phyloP scores from a whole-genome alignment of 2,797 vertebrate genomes.

The Channa striata region DNA sequence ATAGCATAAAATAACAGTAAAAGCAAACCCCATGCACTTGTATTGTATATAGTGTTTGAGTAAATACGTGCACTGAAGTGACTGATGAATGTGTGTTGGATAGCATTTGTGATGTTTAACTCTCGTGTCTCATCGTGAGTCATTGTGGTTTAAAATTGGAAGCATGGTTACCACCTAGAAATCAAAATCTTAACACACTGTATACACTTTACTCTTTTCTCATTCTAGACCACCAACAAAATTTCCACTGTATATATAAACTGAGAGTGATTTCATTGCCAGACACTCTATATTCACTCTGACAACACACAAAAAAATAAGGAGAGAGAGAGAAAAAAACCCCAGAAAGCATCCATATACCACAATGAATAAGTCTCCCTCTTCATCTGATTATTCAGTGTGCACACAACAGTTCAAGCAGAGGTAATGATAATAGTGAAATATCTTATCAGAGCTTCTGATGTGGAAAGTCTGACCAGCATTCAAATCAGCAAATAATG shows the following conservation, averaged over 20 bases:
- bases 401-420: slow-evolving; percentile 37
- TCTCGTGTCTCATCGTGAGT: slow-evolving; percentile 26
- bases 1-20: too few species aligned
- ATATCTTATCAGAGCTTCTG: slow-evolving; percentile 53
- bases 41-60: too few species aligned
- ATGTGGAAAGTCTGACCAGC: slow-evolving; percentile 67
- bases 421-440: slow-evolving; percentile 41
- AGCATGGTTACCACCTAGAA: slow-evolving; percentile 35
- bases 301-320: slow-evolving; percentile 7
- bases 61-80: too few species aligned
- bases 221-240: slow-evolving; percentile 32
- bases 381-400: slow-evolving; percentile 20
- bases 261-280: slow-evolving; percentile 7
- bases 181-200: slow-evolving; percentile 35
- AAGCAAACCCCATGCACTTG: too few species aligned
- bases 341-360: not conserved
- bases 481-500: slow-evolving; percentile 64
- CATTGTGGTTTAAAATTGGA: slow-evolving; percentile 31
- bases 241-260: slow-evolving; percentile 34
- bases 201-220: slow-evolving; percentile 31
- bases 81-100: slow-evolving; percentile 2
- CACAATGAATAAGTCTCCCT: slow-evolving; percentile 13
- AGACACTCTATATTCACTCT: slow-evolving; percentile 14
- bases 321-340: not conserved
- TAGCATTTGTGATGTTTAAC: slow-evolving; percentile 22